phyloP scores from a whole-genome alignment of 2,113 vertebrate species.

The Hemibagrus wyckioides region DNA sequence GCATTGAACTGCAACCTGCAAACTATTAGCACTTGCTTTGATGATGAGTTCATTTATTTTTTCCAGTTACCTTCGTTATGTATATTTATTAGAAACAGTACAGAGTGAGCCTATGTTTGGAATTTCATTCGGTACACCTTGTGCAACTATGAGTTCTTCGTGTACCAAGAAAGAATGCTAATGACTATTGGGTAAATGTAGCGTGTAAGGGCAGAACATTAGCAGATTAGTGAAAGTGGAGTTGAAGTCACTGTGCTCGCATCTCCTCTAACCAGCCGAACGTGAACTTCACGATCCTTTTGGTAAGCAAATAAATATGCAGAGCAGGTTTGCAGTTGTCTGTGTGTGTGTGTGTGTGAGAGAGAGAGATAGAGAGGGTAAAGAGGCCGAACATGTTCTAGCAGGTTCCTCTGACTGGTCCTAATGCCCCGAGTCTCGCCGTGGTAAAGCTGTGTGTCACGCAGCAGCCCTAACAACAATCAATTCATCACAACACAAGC shows the following conservation, averaged over 20 bases:
- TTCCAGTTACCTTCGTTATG: too few relatives aligned
- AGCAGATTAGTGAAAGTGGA: background rate
- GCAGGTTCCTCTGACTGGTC: conserved; percentile 33
- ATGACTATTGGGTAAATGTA: background rate
- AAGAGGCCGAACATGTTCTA: background rate
- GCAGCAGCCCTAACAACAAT: background rate
- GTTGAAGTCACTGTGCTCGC: background rate
- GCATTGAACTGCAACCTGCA: background rate
- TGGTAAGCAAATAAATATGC: background rate
- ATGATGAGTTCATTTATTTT: background rate
- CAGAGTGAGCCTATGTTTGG: background rate
- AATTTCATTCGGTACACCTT: background rate
- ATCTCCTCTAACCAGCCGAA: conserved; percentile 20
- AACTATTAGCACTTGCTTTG: background rate
- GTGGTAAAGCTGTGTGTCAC: background rate
- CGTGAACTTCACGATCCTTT: conserved; percentile 17
- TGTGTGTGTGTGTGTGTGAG: background rate
- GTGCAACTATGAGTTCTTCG: background rate
- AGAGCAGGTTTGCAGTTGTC: background rate
- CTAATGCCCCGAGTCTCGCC: conserved; percentile 25
- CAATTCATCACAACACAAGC: background rate
- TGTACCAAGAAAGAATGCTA: conserved; percentile 19
- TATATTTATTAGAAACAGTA: background rate
- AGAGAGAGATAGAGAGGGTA: background rate
- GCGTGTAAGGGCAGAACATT: background rate